phyloP scores from a whole-genome alignment of 2,113 vertebrate genomes.

The Cynoglossus semilaevis region DNA sequence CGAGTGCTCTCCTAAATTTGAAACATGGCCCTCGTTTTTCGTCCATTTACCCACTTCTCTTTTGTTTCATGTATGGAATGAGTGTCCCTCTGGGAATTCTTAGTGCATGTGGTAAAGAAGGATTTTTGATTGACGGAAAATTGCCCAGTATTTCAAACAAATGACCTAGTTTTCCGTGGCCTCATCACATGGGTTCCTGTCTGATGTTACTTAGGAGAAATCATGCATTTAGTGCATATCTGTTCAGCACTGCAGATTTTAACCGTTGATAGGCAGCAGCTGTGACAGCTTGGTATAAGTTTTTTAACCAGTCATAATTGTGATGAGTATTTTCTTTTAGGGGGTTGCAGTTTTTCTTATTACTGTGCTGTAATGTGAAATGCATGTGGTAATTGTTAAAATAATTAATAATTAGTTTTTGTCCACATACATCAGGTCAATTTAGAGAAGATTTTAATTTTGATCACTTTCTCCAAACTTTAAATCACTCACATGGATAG shows the following conservation, averaged over 20 bases:
- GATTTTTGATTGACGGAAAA: conserved; percentile 59
- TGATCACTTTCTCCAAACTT: no score
- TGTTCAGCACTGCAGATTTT: conserved; percentile 10
- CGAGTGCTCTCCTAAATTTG: conserved; percentile 49
- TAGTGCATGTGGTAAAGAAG: conserved; percentile 31
- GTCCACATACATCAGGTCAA: no score
- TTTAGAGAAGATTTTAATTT: no score
- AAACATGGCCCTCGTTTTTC: conserved; percentile 42
- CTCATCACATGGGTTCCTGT: conserved; percentile 6
- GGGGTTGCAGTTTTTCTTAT: no score
- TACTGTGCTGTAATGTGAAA: no score
- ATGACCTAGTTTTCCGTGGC: conserved; percentile 9
- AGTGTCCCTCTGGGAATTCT: conserved; percentile 29
- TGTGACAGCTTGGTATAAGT: background rate
- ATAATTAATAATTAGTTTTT: no score
- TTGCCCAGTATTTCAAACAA: conserved; percentile 41
- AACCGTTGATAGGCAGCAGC: conserved; percentile 17
- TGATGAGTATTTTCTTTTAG: no score
- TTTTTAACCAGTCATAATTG: no score
- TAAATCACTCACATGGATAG: no score
- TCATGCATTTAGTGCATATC: conserved; percentile 2
- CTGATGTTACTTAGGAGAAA: conserved; percentile 25
- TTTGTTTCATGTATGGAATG: conserved; percentile 47
- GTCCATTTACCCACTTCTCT: conserved; percentile 52
- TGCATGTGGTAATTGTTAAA: no score